A percentile compares a stretch with the other conserved stretches of the same genome.
phyloP scores from a whole-genome alignment of 2,797 vertebrate species.

The Syngnathus rostellatus region DNA sequence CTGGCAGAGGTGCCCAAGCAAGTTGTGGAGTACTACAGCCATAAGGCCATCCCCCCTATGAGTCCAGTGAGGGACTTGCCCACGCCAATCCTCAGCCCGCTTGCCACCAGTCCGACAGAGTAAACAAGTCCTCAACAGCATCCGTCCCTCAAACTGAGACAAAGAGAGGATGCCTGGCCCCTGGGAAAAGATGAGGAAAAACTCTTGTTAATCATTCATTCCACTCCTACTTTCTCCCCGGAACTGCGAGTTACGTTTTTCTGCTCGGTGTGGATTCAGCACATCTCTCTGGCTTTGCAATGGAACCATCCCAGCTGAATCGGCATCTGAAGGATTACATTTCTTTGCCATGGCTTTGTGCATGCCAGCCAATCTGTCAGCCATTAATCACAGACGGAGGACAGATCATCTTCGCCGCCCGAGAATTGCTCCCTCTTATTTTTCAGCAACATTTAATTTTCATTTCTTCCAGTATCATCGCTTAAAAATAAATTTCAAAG shows the following conservation, averaged over 20 bases:
- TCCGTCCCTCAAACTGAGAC: slow-evolving; percentile 31
- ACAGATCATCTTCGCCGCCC: slow-evolving; percentile 25
- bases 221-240: slow-evolving; percentile 28
- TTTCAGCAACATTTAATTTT: slow-evolving; percentile 8
- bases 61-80: slow-evolving; percentile 57
- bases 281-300: slow-evolving; percentile 30
- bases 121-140: slow-evolving; percentile 31
- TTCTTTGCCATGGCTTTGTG: slow-evolving; percentile 33
- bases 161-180: slow-evolving; percentile 27
- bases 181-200: slow-evolving; percentile 32
- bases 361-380: slow-evolving; percentile 40
- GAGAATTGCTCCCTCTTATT: slow-evolving; percentile 17
- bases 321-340: slow-evolving; percentile 32
- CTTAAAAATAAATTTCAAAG: not conserved
- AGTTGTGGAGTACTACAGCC: slow-evolving; percentile 92
- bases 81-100: slow-evolving; percentile 67
- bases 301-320: slow-evolving; percentile 38
- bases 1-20: slow-evolving; percentile 92
- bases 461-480: slow-evolving; percentile 15
- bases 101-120: slow-evolving; percentile 76
- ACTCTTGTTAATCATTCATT: slow-evolving; percentile 42
- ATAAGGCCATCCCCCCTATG: slow-evolving; percentile 82
- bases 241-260: slow-evolving; percentile 30
- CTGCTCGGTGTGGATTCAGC: slow-evolving; percentile 31
- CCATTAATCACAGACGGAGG: slow-evolving; percentile 21